These are phyloP conservation scores for Halocaridina rubra DNA, from an alignment of 2,888 invertebrate genomes.

Conservation along the genomic window DNA sequence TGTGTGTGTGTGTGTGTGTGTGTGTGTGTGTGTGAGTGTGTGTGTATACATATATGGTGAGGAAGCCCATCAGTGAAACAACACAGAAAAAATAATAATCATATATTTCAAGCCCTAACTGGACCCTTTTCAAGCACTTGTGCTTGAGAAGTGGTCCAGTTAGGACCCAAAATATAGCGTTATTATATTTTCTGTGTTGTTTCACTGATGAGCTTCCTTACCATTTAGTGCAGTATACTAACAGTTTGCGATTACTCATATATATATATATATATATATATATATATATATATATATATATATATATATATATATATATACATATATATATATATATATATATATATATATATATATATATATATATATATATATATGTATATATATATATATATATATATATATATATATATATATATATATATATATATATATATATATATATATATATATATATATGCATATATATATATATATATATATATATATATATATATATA, in stretches of 20 bases:
- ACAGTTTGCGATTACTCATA: background rate
- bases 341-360: constrained; percentile 4
- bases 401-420: background rate
- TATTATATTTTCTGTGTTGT: too few relatives aligned
- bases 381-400: background rate
- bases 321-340: constrained; percentile 19
- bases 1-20: background rate
- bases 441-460: too few relatives aligned
- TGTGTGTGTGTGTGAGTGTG: background rate
- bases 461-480: constrained; percentile 16
- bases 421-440: background rate
- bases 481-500: constrained; percentile 23
- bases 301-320: background rate
- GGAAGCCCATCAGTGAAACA: too few relatives aligned
- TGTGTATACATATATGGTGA: background rate
- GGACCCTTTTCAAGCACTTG: background rate
- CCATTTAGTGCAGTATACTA: too few relatives aligned
- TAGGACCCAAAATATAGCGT: too few relatives aligned
- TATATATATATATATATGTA: constrained; percentile 17
- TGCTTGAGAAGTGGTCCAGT: too few relatives aligned
- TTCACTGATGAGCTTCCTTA: too few relatives aligned
- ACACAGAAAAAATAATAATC: background rate
- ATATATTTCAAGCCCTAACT: background rate
- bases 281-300: background rate
- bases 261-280: background rate